Conservation (phyloP, 2,113 vertebrate species). For the Corythoichthys intestinalis region DNA sequence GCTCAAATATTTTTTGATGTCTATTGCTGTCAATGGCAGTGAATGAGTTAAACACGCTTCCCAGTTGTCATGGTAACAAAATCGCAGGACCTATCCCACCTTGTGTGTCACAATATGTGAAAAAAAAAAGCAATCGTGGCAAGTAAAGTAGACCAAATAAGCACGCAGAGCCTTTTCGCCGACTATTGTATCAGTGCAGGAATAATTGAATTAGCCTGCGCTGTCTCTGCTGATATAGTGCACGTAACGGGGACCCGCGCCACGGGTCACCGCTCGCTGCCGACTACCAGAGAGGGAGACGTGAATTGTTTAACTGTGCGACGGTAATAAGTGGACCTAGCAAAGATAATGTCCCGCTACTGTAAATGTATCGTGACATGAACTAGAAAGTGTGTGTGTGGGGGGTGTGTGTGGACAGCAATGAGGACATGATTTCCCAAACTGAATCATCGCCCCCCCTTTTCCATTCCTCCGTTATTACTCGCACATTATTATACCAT, state of each 20-base stretch:
- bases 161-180: slow-evolving; percentile 7
- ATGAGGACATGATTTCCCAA: slow-evolving; percentile 19
- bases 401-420: background rate
- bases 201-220: slow-evolving; percentile 52
- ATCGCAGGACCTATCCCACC: too few relatives aligned
- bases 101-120: background rate
- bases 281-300: slow-evolving; percentile 28
- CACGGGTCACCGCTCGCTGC: slow-evolving; percentile 40
- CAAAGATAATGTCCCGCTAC: slow-evolving; percentile 20
- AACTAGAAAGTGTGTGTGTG: slow-evolving; percentile 27
- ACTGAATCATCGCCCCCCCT: slow-evolving; percentile 16
- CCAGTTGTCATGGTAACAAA: too few relatives aligned
- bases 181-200: slow-evolving; percentile 20
- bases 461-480: slow-evolving; percentile 16
- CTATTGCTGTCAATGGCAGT: too few relatives aligned
- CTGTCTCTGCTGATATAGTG: slow-evolving; percentile 56
- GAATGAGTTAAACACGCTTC: too few relatives aligned
- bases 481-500: slow-evolving; percentile 23
- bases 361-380: slow-evolving; percentile 41
- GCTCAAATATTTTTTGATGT: too few relatives aligned
- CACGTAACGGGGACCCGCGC: slow-evolving; percentile 19
- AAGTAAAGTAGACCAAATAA: slow-evolving; percentile 11
- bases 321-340: slow-evolving; percentile 31
- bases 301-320: slow-evolving; percentile 27
- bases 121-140: background rate